Base-by-base conservation (phyloP, 2,888 invertebrate genomes). In the Stenoptilia bipunctidactyla region DNA sequence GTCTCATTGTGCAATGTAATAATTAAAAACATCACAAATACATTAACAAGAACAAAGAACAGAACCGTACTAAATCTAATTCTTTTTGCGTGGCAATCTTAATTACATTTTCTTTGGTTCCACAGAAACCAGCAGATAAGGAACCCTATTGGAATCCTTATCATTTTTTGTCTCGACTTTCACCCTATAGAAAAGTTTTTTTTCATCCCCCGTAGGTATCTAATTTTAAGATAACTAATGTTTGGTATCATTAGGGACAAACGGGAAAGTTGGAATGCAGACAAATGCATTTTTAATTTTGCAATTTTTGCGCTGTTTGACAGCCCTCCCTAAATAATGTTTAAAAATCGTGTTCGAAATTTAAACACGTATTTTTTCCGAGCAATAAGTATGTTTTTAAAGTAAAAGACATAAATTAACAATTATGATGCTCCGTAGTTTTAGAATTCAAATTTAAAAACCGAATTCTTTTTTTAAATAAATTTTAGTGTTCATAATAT, bases 221-320 rank as follows among this genome's bases (percentile, higher is more conserved):
- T 69, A 71, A 76, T 77, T 73, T 73, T 60, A 64, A 80, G 82
- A 82, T 82, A 80, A 79, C 72, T 77, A 82, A 82, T 82, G 82
- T 63, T 46, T 50, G 45, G 45, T 63, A 73, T 75, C 82, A 76
- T 82, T 80, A 82, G 69, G 72, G 66, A 50, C 51, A 56, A 51
- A 44, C 43, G 58, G 58, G 59, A 55, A 59, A 64, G 62, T 56
- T 53, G 50, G 49, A 62, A 63, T 67, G 69, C 72, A 73, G 50
- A 55, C 65, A 67, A 73, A 74, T 73, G 77, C 73, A 76, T 72
- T 69, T 73, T 72, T 72, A 65, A 75, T 71, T 66, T 58, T 52
- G 51, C 43, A 44, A 46, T 30, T 30, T 30, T 30, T 3, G 9
- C 30, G 3, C 44, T 40, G 38, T 40, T 36, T 40, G 30, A 12